Evolutionary conservation across 2,113 vertebrate species (phyloP), one percentile per base, ranked within the genome.

Genomic region (Myotis lucifugus): DNA sequence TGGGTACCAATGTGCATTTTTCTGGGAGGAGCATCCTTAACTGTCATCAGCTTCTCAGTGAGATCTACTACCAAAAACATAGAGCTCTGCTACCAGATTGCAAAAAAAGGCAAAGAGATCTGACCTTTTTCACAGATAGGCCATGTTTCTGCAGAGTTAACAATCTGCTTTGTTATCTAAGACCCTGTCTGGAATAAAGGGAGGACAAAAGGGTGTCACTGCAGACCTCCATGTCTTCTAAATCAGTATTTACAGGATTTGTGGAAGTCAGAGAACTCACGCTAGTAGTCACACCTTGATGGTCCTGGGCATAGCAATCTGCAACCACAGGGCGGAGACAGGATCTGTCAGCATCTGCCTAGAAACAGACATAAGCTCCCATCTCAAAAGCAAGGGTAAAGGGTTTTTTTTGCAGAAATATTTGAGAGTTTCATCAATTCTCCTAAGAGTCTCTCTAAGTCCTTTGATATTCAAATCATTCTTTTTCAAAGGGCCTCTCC

Each of bases 321-420:
- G 21, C 15, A 91, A n/a, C 69, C 3, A 9, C 23, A n/a, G 48
- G 61, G 46, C 40, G 50, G 32, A 92, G 37, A 59, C 0, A 1
- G 7, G 37, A 13, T 40, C 67, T 72, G 46, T 85, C 59, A 70
- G 8, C 23, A 54, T 52, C 66, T 34, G 17, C 17, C 17, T 77
- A 52, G 74, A 77, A 77, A 77, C 17, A 77, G 74, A 77, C 74
- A 77, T 83, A 46, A 94, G 46, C 48, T 82, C 34, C 67, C 59
- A 3, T 56, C 50, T 82, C 54, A 85, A 88, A 79, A n/a, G 69
- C 32, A 32, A 92, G 18, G 15, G 14, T 61, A 83, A 61, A 92
- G 84, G 67, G 74, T 85, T 42, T 70, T 72, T 72, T 95, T 85
- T 37, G 46, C 69, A 93, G 87, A 90, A 94, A 88, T 78, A 85